Evolutionary conservation across 1,140 invertebrate genomes (phyloP), one percentile per base, ranked within the genome.

Genomic region (Battus philenor): DNA sequence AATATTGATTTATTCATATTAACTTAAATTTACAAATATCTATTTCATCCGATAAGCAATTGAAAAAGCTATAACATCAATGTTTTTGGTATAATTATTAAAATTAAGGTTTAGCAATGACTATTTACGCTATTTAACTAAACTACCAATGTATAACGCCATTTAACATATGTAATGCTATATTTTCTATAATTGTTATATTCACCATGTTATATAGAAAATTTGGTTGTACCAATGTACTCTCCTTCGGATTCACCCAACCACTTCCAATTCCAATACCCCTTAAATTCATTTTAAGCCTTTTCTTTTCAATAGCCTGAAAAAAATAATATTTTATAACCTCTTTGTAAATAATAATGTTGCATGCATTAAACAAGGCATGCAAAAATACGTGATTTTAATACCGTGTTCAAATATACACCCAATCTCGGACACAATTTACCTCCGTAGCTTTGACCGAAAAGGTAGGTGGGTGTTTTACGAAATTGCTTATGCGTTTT

Each of bases 241-340:
- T 79, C 32, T 79, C 71, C 45, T 69, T 81, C 0, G 93, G 93
- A 22, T 91, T 90, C 18, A 94, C 93, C 92, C 93, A 94, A 0
- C 92, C 90, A 61, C 94, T 92, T 1, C 93, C 93, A 27, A 95
- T 86, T 2, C 88, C 92, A 9, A 94, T 88, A 9, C 92, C 93
- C 64, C 88, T 89, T 34, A 95, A 89, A 58, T 93, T 92, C 57
- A 90, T 90, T 26, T 88, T 80, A 1, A 94, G 81, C 17, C 79
- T 79, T 17, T 88, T 90, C 13, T 72, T 73, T 47, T 88, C 59
- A 27, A 93, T 88, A 6, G 89, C 89, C 91, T 93, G 59, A 36
- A 82, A 68, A 64, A 45, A 41, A 17, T 11, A 16, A 12, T 24
- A 9, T 11, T 41, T 34, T 24, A 30, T n/a, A 36, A 16, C 18